Base-by-base conservation (phyloP, 2,797 vertebrate species). In the Carapus acus region DNA sequence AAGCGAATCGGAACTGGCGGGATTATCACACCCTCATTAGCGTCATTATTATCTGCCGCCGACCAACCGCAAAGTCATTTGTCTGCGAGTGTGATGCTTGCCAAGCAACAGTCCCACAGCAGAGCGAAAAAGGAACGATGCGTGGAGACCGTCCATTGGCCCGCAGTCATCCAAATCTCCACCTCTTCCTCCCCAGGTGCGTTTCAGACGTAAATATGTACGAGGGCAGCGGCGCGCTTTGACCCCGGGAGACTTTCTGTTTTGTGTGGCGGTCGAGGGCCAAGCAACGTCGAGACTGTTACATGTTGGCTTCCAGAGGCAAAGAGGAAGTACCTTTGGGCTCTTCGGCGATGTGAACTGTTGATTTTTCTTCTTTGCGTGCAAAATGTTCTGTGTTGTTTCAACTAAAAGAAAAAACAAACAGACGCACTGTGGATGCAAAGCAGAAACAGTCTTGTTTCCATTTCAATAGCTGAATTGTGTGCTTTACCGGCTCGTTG, bases 181-280 rank as follows among this genome's bases (percentile, higher is more conserved):
- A 43, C n/a, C 58, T 37, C 12, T 49, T 58, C 44, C 20, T 58
- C 58, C 20, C 37, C 53, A 34, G 66, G 71, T 69, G 62, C 33
- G 36, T 67, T 65, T 70, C 58, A 75, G 62, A 40, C 75, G 67
- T 69, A 67, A 76, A 71, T 77, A 56, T 29, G 56, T 57, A 20
- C 34, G 53, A 49, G 54, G 61, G 57, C 57, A 27, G 53, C 16
- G 48, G 54, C 38, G 37, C 27, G 53, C 53, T 62, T 49, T 58
- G 29, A 27, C 17, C 17, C 43, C 57, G 2, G 54, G 20, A 7
- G 54, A 54, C 33, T 1, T 0, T 22, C 54, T 65, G 69, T 65
- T 69, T 69, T 59, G 70, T 56, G 57, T 67, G 16, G 7, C 16
- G 51, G 6, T 7, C 36, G 15, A 62, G 58, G 53, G 24, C 42